Evolutionary conservation across 2,797 vertebrate species (phyloP), one percentile per base, ranked within the genome.

Genomic region (Dromococcyx pavoninus): DNA sequence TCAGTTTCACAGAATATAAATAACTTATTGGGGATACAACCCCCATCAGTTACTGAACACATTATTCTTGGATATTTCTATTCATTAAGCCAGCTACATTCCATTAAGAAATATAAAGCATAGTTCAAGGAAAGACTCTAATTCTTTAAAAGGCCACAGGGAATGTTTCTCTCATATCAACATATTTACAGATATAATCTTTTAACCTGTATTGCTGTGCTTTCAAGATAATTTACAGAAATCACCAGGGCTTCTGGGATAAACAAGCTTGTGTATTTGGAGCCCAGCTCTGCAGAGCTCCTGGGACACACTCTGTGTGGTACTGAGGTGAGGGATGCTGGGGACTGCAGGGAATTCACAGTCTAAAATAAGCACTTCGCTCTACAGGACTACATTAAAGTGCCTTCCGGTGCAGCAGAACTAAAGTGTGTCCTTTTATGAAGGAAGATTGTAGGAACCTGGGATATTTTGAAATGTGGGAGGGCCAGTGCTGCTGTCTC

Each of bases 41-140:
- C 24, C 28, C 66, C 46, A 85, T 91, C 80, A 91, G 58, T 87
- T 83, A 69, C 44, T 91, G 67, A 88, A 86, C 83, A 85, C 78
- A 93, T 74, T 82, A 78, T 86, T 94, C 50, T 54, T 87, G 32
- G 88, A 39, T 89, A 76, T 79, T 82, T 88, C 76, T 79, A 44
- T 77, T 94, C 76, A 87, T 94, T 89, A 86, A 93, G 71, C 50
- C 85, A 94, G 79, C 82, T 93, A 89, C 60, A 57, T 91, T 78
- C 82, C 65, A 78, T 91, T 88, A 92, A 56, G 69, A 72, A 73
- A 62, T 56, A 74, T 71, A 80, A 89, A 69, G 64, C 58, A 48
- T 33, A 82, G 75, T 69, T 77, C 61, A 89, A 56, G 58, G 79
- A 73, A 89, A 64, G 73, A 88, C 71, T 81, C 75, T n/a, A 80